Conservation (phyloP, 2,888 invertebrate genomes). For the Caprella mutica region DNA sequence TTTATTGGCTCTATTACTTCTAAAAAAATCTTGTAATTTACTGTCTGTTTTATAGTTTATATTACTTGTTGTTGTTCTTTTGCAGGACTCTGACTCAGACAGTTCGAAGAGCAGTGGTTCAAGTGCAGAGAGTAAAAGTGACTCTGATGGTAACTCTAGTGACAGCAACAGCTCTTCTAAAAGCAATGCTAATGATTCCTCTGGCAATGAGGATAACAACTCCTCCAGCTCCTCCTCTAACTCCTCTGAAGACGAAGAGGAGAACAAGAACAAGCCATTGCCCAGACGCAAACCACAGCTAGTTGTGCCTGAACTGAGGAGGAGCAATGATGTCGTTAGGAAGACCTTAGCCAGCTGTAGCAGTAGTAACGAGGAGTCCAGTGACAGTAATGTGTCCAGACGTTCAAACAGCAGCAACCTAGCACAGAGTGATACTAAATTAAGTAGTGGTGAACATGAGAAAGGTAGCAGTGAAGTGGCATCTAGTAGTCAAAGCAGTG, state of each 20-base stretch:
- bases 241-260: slow-evolving; percentile 28
- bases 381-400: not conserved
- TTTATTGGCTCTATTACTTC: no score
- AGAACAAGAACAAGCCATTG: slow-evolving; percentile 30
- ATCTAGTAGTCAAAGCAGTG: not conserved
- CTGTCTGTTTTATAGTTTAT: no score
- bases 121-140: not conserved
- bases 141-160: not conserved
- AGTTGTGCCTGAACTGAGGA: slow-evolving; percentile 20
- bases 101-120: not conserved
- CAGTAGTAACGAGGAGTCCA: slow-evolving; percentile 6
- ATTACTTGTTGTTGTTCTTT: no score
- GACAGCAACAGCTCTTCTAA: not conserved
- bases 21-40: no score
- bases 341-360: slow-evolving; percentile 18
- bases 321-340: no score
- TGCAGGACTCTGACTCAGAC: no score
- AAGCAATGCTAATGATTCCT: slow-evolving; percentile 18
- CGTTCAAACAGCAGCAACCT: no score
- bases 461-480: not conserved
- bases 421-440: no score
- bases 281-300: slow-evolving; percentile 33
- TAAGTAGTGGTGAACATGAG: no score
- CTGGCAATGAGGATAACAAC: not conserved
- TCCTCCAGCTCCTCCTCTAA: slow-evolving; percentile 8